A percentile compares a stretch with the other conserved stretches of the same genome.
phyloP scores from a whole-genome alignment of 2,888 invertebrate genomes.

The Latrodectus elegans region DNA sequence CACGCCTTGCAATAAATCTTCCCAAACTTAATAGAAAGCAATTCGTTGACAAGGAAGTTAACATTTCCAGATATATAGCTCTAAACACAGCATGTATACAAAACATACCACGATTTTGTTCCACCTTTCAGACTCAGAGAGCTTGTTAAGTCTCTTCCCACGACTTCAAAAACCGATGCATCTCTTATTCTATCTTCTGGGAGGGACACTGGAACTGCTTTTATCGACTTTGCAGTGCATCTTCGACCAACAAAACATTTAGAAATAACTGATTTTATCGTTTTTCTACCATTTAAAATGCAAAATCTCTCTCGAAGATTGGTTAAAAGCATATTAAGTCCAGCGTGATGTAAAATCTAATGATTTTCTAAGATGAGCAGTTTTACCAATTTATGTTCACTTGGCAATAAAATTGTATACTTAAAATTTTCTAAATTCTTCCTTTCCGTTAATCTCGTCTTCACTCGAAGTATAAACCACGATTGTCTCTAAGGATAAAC shows the following conservation, averaged over 20 bases:
- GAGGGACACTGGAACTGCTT: background rate
- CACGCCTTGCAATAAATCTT: background rate
- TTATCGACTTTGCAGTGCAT: background rate
- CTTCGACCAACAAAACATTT: background rate
- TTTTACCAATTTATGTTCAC: background rate
- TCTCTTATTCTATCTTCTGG: slow-evolving; percentile 12
- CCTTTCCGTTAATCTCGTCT: background rate
- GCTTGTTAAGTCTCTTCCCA: slow-evolving; percentile 8
- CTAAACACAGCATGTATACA: background rate
- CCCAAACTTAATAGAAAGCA: background rate
- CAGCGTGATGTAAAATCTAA: background rate
- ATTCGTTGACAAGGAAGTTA: background rate
- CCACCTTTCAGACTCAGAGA: background rate
- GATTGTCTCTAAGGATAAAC: too few species aligned
- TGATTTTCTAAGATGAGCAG: background rate
- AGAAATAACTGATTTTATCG: too few species aligned
- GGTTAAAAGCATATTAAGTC: too few species aligned
- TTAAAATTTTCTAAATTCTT: slow-evolving; percentile 11
- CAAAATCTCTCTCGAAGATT: too few species aligned
- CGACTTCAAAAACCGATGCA: slow-evolving; percentile 6
- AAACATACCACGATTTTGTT: slow-evolving; percentile 3
- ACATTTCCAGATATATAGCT: fast-evolving
- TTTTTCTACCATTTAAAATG: too few species aligned
- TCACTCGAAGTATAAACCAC: background rate
- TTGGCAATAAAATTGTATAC: background rate